phyloP scores from a whole-genome alignment of 2,797 vertebrate species.

The Melanotaenia parkinsoni region DNA sequence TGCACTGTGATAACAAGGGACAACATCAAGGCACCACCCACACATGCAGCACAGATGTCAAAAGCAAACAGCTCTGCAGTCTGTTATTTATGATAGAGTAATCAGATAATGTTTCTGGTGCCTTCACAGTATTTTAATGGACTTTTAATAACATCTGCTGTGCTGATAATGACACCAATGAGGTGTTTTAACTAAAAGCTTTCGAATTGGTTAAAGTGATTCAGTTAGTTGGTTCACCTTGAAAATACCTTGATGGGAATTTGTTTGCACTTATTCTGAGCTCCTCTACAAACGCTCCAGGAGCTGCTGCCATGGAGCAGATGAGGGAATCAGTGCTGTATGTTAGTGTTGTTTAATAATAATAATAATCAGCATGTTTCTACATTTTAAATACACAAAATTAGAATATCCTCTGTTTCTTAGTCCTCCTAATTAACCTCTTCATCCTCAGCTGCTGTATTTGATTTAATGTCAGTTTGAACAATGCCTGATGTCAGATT shows the following conservation, averaged over 20 bases:
- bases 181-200: neutral
- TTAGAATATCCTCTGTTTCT: too few relatives aligned
- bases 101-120: conserved; percentile 9
- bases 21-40: conserved; percentile 4
- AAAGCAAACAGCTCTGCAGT: neutral
- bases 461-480: too few relatives aligned
- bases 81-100: neutral
- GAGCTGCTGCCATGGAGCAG: neutral
- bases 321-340: neutral
- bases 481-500: too few relatives aligned
- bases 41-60: neutral
- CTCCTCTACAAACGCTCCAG: neutral
- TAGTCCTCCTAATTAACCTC: too few relatives aligned
- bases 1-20: neutral
- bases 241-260: too few relatives aligned
- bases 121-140: conserved; percentile 4
- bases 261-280: neutral
- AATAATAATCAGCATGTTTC: neutral
- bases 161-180: neutral
- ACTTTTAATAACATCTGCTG: conserved; percentile 5
- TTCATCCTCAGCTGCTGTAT: too few relatives aligned
- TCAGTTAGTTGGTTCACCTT: too few relatives aligned
- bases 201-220: neutral
- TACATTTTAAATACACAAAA: neutral
- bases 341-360: too few relatives aligned